A percentile compares a stretch with the other conserved stretches of the same genome.
phyloP scores from a whole-genome alignment of 2,797 vertebrate species.

The Squalus acanthias region DNA sequence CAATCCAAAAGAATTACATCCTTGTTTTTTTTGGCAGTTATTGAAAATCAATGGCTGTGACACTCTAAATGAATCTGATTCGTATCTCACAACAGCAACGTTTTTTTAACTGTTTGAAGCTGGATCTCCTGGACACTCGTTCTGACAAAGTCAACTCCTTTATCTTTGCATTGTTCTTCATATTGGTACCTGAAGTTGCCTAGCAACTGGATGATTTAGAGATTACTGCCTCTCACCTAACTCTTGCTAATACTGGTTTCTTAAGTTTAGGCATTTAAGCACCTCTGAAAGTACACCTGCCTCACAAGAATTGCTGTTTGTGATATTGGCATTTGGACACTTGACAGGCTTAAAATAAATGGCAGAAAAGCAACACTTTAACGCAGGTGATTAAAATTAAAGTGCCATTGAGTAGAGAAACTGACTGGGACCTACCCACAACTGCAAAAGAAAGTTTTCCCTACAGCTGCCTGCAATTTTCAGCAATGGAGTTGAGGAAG shows the following conservation, averaged over 20 bases:
- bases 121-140: not conserved
- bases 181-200: not conserved
- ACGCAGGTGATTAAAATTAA: not conserved
- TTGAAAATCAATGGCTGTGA: conserved; percentile 28
- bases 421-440: not conserved
- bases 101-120: not conserved
- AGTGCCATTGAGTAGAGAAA: not conserved
- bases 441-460: not conserved
- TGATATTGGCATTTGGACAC: not conserved
- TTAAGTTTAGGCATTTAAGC: not conserved
- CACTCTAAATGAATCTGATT: conserved; percentile 28
- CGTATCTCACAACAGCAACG: not conserved
- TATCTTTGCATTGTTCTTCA: not conserved
- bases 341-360: not conserved
- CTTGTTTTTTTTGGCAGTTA: not conserved
- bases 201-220: not conserved
- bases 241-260: not conserved
- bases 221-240: not conserved
- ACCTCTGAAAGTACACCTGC: too few relatives aligned
- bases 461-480: not conserved
- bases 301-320: not conserved
- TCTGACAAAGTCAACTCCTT: not conserved
- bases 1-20: conserved; percentile 29
- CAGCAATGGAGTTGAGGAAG: not conserved
- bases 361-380: not conserved